These are phyloP conservation scores for Leptodactylus fallax DNA, from an alignment of 2,797 vertebrate genomes.

Conservation along the genomic window DNA sequence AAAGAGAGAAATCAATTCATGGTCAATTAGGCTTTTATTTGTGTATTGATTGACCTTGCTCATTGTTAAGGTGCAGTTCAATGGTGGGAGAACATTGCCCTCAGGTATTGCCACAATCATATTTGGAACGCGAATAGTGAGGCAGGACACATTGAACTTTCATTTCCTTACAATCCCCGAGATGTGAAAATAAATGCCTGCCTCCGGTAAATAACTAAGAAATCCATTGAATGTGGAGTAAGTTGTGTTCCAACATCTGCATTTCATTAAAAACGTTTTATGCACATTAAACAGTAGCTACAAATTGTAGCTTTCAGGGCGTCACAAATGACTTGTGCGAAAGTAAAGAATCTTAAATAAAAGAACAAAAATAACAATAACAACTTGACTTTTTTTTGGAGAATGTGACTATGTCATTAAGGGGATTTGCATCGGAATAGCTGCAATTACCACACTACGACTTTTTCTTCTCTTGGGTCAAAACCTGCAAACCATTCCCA, in stretches of 20 bases:
- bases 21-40: constrained; percentile 60
- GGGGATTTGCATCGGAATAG: background rate
- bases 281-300: constrained; percentile 7
- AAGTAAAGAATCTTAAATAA: background rate
- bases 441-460: background rate
- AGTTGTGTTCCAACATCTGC: background rate
- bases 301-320: background rate
- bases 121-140: constrained; percentile 36
- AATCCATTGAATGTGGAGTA: background rate
- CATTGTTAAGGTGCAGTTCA: constrained; percentile 50
- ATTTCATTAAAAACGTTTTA: constrained; percentile 10
- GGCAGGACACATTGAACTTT: constrained; percentile 1
- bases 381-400: background rate
- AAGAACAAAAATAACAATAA: background rate
- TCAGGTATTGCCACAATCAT: constrained; percentile 45
- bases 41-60: constrained; percentile 57
- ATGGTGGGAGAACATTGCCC: constrained; percentile 57
- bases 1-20: constrained; percentile 57
- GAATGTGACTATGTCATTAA: background rate
- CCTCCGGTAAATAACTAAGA: constrained; percentile 24
- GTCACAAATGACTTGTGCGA: background rate
- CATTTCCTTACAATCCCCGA: background rate
- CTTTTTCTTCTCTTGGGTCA: background rate
- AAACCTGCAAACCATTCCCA: background rate
- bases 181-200: constrained; percentile 14